phyloP scores from a whole-genome alignment of 2,888 invertebrate genomes.

The Glaucopsyche alexis region DNA sequence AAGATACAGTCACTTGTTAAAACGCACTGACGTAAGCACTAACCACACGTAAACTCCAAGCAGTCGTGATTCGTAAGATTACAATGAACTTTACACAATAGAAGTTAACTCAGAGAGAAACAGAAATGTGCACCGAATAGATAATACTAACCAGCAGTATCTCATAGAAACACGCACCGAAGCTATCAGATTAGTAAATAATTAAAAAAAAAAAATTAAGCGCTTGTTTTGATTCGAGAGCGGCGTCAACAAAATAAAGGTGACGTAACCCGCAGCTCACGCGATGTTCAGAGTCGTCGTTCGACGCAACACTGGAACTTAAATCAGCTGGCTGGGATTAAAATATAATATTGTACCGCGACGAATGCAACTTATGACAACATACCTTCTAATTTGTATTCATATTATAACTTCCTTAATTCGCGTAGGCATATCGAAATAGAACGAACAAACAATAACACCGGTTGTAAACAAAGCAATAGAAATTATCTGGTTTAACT shows the following conservation, averaged over 20 bases:
- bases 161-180: background rate
- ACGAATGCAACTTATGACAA: background rate
- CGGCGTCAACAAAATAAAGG: slow-evolving; percentile 44
- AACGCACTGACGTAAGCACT: slow-evolving; percentile 66
- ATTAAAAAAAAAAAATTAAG: background rate
- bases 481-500: background rate
- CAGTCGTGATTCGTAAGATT: slow-evolving; percentile 18
- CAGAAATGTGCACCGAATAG: background rate
- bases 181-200: no score
- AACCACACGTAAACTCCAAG: slow-evolving; percentile 18
- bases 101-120: background rate
- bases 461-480: background rate
- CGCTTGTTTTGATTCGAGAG: slow-evolving; percentile 41
- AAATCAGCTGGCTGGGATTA: slow-evolving; percentile 5
- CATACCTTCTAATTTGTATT: slow-evolving; percentile 20
- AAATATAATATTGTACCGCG: background rate
- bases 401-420: background rate
- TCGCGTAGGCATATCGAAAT: background rate
- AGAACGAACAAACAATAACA: background rate
- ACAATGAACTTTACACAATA: slow-evolving; percentile 14
- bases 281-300: slow-evolving; percentile 37
- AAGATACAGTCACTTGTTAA: slow-evolving; percentile 59
- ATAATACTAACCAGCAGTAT: background rate
- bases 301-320: slow-evolving; percentile 32
- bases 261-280: slow-evolving; percentile 64